Evolutionary conservation across 2,113 vertebrate genomes (phyloP), one percentile per base, ranked within the genome.

Genomic region (Herpailurus yagouaroundi): DNA sequence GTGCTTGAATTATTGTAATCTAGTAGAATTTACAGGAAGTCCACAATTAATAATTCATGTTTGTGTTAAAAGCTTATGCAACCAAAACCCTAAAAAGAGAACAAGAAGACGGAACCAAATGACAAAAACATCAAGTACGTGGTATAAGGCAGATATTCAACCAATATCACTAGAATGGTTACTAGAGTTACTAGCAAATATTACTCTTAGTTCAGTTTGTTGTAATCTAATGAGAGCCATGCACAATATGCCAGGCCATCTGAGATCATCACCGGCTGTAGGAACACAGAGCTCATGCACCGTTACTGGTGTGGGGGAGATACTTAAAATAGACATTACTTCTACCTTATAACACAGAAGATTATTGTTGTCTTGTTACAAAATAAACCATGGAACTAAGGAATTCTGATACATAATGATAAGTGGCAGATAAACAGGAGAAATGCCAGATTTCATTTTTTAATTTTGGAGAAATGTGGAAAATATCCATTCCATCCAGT

Each of bases 241-340:
- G 0, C 6, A 52, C 9, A 19, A 5, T n/a, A n/a, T 0, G 0
- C 8, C 21, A 38, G 25, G 18, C 27, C 31, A 52, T 45, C 14
- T 3, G 13, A 82, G 55, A 25, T 41, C 27, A n/a, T 55, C 23
- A n/a, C 29, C 69, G 5, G 36, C 29, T 57, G 0, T 50, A 63
- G 21, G 71, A 63, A 48, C 31, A 29, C 38, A 73, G 74, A 63
- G 27, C 6, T 36, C 16, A 2, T 3, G 0, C 19, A 4, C 14
- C 86, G 14, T 29, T n/a, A 2, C 19, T 81, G 38, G 6, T 45
- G 31, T 63, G 3, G 16, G 85, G 14, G 36, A 81, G 50, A 84
- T 50, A 29, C 41, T 90, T 68, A 81, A 85, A 80, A 57, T 4
- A 93, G 29, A 69, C 12, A n/a, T 57, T 38, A 7, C 21, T 71